Percentiles rank a stretch among this genome's conserved stretches.
Evolutionary conservation across 2,888 invertebrate species (phyloP).

Genomic region (Dryocosmus kuriphilus): DNA sequence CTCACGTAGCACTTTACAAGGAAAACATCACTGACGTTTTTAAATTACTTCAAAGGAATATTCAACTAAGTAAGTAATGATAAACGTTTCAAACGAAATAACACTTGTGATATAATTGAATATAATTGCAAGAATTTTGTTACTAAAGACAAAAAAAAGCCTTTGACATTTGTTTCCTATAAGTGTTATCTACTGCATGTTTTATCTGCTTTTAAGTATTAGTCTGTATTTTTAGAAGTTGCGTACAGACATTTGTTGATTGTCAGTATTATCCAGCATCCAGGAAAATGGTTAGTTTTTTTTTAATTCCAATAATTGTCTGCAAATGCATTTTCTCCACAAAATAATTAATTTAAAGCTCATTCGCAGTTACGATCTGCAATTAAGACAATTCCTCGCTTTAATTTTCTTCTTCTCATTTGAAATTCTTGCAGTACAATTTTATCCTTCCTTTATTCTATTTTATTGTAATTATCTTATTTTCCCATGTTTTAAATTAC

Average conservation of each 20-base stretch:
- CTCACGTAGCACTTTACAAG: background rate
- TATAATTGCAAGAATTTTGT: no score
- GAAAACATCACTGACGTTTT: background rate
- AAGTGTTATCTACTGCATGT: background rate
- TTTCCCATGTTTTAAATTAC: background rate
- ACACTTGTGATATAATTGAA: background rate
- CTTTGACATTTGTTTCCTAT: background rate
- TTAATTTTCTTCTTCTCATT: conserved; percentile 17
- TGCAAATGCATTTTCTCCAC: conserved; percentile 3
- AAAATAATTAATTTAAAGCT: conserved; percentile 31
- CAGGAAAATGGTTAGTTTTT: conserved; percentile 11
- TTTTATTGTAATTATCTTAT: background rate
- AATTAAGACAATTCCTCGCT: conserved; percentile 26
- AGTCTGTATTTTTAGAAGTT: conserved; percentile 2
- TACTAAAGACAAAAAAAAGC: background rate
- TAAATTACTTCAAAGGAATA: background rate
- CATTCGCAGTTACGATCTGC: conserved; percentile 30
- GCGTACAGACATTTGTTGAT: conserved; percentile 6
- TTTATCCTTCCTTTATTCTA: background rate
- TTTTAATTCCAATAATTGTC: conserved; percentile 15
- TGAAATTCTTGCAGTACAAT: background rate
- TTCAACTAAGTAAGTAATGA: background rate
- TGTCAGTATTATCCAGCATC: conserved; percentile 14
- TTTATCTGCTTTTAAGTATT: background rate
- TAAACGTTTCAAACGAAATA: background rate